Conservation (phyloP, 2,113 vertebrate species). For the Craseonycteris thonglongyai region DNA sequence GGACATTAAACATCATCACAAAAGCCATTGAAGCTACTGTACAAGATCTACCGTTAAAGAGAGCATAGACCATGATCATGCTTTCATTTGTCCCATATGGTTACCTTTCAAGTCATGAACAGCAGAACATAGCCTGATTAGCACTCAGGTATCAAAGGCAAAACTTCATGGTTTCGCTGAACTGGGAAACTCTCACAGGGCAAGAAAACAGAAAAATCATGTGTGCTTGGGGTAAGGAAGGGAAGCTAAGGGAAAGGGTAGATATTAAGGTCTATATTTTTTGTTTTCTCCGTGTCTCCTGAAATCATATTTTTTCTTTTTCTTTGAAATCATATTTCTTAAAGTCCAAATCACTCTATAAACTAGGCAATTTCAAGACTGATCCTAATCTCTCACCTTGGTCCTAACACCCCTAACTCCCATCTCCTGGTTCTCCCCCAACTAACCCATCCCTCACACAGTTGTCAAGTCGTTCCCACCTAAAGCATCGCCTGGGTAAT, state of each 20-base stretch:
- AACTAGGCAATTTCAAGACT: neutral
- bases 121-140: neutral
- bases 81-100: neutral
- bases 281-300: neutral
- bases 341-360: neutral
- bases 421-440: neutral
- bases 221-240: neutral
- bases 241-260: neutral
- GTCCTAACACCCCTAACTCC: neutral
- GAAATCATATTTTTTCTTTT: neutral
- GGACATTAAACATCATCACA: neutral
- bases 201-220: neutral
- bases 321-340: neutral
- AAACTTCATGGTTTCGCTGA: neutral
- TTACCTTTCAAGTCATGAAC: conserved; percentile 27
- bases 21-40: neutral
- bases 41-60: neutral
- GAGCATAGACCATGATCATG: neutral
- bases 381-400: neutral
- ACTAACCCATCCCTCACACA: neutral
- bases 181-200: neutral
- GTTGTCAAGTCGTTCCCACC: neutral
- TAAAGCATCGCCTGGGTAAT: neutral
- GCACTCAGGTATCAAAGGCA: conserved; percentile 14
- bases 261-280: neutral